A percentile compares a stretch with the other conserved stretches of the same genome.
These are phyloP conservation scores for Scatophagus argus DNA, from an alignment of 2,113 vertebrate species.

Conservation along the genomic window DNA sequence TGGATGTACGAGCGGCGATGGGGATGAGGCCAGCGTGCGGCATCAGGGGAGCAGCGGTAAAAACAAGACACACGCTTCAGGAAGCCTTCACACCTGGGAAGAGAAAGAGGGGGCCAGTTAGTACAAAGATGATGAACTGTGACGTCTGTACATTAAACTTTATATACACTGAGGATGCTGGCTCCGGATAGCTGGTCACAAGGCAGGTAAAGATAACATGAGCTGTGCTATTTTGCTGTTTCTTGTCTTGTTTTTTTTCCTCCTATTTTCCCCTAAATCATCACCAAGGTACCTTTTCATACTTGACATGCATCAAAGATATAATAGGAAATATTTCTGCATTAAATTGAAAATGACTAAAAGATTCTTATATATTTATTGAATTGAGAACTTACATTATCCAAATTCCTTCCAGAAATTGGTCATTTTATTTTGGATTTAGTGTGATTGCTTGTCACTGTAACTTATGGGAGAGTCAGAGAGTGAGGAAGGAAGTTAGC, in stretches of 20 bases:
- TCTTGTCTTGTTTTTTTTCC: neutral
- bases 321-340: no score
- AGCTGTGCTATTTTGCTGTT: neutral
- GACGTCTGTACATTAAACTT: neutral
- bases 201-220: neutral
- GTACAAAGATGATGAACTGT: neutral
- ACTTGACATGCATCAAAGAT: no score
- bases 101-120: slow-evolving; percentile 6
- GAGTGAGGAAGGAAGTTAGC: no score
- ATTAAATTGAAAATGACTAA: no score
- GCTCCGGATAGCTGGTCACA: neutral
- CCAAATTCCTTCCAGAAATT: no score
- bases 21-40: slow-evolving; percentile 83
- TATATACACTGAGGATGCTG: neutral
- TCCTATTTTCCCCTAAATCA: neutral
- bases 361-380: no score
- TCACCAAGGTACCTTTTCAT: no score
- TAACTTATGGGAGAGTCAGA: no score
- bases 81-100: slow-evolving; percentile 79
- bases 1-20: slow-evolving; percentile 74
- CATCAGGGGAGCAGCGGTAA: slow-evolving; percentile 86
- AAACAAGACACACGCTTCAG: slow-evolving; percentile 83
- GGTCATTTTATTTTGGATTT: no score
- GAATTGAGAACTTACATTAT: no score
- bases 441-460: no score